Conservation (phyloP, 1,140 invertebrate genomes). For the Cydia splendana region DNA sequence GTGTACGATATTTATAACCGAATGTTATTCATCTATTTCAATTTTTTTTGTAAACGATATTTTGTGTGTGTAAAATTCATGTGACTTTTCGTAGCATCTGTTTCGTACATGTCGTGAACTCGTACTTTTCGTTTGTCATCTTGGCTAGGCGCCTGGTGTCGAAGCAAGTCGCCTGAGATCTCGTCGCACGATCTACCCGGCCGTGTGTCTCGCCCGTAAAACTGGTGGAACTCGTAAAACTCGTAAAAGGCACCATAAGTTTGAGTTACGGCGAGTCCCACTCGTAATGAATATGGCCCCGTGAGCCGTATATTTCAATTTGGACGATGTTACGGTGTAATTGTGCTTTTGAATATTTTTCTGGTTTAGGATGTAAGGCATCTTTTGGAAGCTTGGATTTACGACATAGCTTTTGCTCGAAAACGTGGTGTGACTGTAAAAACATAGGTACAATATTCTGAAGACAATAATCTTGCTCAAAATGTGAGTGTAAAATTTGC, state of each 20-base stretch:
- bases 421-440: too few species aligned
- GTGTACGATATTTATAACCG: too few species aligned
- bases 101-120: too few species aligned
- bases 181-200: background rate
- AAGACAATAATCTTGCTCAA: too few species aligned
- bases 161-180: background rate
- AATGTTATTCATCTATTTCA: too few species aligned
- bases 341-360: slow-evolving; percentile 37
- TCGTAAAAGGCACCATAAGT: slow-evolving; percentile 65
- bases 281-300: slow-evolving; percentile 64
- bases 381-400: background rate
- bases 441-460: too few species aligned
- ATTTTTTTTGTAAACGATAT: too few species aligned
- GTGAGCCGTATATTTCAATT: slow-evolving; percentile 64
- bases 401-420: background rate
- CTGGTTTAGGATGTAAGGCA: slow-evolving; percentile 6
- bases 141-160: too few species aligned
- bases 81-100: too few species aligned
- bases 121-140: too few species aligned
- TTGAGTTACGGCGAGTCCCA: slow-evolving; percentile 57
- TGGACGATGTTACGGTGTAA: slow-evolving; percentile 40
- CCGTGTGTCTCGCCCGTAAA: slow-evolving; percentile 3
- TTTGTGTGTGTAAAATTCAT: too few species aligned
- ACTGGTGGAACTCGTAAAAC: slow-evolving; percentile 57
- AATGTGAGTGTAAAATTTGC: too few species aligned